Conservation (phyloP, 2,888 invertebrate genomes). For the Taphrorychus bicolor region DNA sequence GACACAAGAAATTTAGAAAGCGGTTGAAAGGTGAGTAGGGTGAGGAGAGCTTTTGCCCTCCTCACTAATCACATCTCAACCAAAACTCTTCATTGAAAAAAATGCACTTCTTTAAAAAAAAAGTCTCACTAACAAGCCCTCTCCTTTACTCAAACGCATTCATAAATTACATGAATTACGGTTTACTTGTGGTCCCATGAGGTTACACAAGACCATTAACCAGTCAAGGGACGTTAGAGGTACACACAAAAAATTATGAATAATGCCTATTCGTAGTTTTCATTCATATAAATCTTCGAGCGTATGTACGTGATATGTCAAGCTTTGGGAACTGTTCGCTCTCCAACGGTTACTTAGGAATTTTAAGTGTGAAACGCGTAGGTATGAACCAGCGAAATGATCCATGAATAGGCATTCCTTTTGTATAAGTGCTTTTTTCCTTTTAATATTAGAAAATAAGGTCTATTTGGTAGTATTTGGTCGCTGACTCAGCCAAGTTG, state of each 20-base stretch:
- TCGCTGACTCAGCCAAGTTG: too few relatives aligned
- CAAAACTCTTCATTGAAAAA: too few relatives aligned
- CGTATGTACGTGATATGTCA: slow-evolving; percentile 4
- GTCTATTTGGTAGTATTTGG: too few relatives aligned
- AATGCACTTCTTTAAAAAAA: too few relatives aligned
- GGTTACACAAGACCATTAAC: not conserved
- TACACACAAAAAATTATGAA: not conserved
- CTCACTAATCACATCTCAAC: too few relatives aligned
- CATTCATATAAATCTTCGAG: not conserved
- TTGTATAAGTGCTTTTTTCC: too few relatives aligned
- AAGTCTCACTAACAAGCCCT: too few relatives aligned
- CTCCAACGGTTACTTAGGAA: not conserved
- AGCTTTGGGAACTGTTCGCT: not conserved
- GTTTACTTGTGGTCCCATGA: not conserved
- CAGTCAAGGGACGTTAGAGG: not conserved
- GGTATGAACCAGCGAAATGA: not conserved
- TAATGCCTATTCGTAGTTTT: not conserved
- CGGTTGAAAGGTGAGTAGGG: too few relatives aligned
- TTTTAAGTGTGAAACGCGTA: slow-evolving; percentile 5
- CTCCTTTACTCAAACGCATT: not conserved
- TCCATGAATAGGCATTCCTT: not conserved
- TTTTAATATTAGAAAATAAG: too few relatives aligned
- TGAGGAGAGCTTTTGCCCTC: too few relatives aligned
- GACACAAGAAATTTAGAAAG: too few relatives aligned
- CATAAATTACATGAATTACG: not conserved